A percentile compares a stretch with the other conserved stretches of the same genome.
phyloP scores from a whole-genome alignment of 2,888 invertebrate genomes.

The Protonemura montana region DNA sequence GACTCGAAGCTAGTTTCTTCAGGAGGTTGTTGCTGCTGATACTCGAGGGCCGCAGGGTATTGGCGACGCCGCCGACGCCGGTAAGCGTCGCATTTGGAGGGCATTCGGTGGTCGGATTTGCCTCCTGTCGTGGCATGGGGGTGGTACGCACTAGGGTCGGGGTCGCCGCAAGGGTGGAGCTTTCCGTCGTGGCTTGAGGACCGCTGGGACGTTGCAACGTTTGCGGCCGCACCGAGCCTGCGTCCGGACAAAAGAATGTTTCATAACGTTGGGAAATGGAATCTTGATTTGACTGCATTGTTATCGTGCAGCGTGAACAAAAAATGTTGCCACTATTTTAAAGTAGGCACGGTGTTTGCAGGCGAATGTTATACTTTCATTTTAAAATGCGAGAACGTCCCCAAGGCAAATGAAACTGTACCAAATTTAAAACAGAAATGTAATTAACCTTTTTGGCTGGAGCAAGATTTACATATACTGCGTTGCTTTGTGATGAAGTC shows the following conservation, averaged over 20 bases:
- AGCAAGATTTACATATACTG: not conserved
- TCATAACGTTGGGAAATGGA: conserved; percentile 35
- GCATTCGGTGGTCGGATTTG: conserved; percentile 72
- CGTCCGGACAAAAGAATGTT: conserved; percentile 47
- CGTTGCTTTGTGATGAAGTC: not conserved
- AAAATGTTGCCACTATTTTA: not conserved
- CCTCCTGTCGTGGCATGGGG: conserved; percentile 58
- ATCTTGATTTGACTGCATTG: not conserved
- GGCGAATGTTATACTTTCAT: not conserved
- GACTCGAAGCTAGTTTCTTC: conserved; percentile 79
- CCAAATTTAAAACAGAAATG: not conserved
- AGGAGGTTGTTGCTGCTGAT: conserved; percentile 69
- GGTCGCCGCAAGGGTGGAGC: conserved; percentile 58
- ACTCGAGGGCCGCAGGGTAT: conserved; percentile 52
- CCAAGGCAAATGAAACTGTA: not conserved
- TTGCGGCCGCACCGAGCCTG: conserved; percentile 80
- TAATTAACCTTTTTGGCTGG: not conserved
- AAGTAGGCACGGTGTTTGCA: not conserved
- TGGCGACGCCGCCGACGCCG: conserved; percentile 49
- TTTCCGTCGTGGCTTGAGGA: conserved; percentile 60
- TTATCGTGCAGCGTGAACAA: not conserved
- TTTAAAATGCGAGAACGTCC: not conserved
- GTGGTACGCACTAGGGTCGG: conserved; percentile 54
- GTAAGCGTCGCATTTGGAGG: conserved; percentile 68
- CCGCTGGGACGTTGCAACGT: conserved; percentile 71